Evolutionary conservation across 2,888 invertebrate genomes (phyloP), one percentile per base, ranked within the genome.

Genomic region (Leucania comma): DNA sequence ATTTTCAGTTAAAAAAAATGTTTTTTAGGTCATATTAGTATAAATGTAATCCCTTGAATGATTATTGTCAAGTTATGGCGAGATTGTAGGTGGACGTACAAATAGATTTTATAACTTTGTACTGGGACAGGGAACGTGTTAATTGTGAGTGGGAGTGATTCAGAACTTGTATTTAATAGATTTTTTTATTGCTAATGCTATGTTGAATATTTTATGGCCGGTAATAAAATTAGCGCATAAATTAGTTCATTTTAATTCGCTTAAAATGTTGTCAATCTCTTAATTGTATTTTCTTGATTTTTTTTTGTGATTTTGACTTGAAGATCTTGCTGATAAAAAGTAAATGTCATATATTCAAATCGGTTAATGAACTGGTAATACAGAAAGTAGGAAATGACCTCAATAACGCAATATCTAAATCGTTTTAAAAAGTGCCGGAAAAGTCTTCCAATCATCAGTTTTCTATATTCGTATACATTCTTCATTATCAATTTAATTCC

Each of bases 101-200:
- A n/a, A n/a, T n/a, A n/a, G n/a, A n/a, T n/a, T n/a, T n/a, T n/a
- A n/a, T n/a, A n/a, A n/a, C n/a, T n/a, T n/a, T n/a, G n/a, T n/a
- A n/a, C n/a, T n/a, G n/a, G n/a, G n/a, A n/a, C n/a, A n/a, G n/a
- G n/a, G n/a, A n/a, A n/a, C n/a, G n/a, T n/a, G n/a, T n/a, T n/a
- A 70, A 77, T 60, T 81, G 54, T 53, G 24, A 35, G 71, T 77
- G 51, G 76, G 77, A 38, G 59, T 77, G 50, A 72, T 58, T 58
- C 35, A 73, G 35, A 65, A 53, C 57, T 46, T 17, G 72, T 42
- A 64, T 72, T 20, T 58, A 63, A 1, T 72, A 10, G 26, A 20
- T 9, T 46, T 72, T n/a, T 72, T 73, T 72, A 72, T 35, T 73
- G 64, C 64, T 5, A 20, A 26, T 32, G 57, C 32, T 51, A 35